Evolutionary conservation across 2,888 invertebrate genomes (phyloP).

Genomic region (Folsomia candida): DNA sequence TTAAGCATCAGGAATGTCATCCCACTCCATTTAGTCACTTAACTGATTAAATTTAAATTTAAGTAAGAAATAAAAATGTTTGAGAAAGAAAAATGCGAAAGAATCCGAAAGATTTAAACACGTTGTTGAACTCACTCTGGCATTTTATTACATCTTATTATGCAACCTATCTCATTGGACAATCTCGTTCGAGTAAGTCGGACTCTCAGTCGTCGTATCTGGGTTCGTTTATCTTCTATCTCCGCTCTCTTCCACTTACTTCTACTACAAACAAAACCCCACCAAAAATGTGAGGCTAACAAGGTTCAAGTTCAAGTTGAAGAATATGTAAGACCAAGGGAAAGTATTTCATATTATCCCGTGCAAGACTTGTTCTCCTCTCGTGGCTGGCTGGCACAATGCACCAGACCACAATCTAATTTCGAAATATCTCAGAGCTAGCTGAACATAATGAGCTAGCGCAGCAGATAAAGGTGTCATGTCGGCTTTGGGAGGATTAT

Average conservation of each 20-base stretch:
- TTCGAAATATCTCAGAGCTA: not conserved
- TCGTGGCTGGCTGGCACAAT: no score
- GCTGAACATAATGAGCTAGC: constrained; percentile 8
- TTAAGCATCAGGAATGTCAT: constrained; percentile 1
- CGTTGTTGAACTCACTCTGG: not conserved
- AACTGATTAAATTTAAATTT: constrained; percentile 8
- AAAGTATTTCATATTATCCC: no score
- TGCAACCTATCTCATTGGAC: constrained; percentile 2
- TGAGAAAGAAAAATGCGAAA: not conserved
- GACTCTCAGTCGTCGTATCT: constrained; percentile 6
- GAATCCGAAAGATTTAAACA: constrained; percentile 13
- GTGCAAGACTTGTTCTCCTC: no score
- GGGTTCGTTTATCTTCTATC: not conserved
- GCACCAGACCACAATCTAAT: constrained; percentile 1
- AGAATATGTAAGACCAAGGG: not conserved
- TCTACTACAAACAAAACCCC: not conserved
- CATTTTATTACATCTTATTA: constrained; percentile 18
- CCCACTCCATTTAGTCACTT: not conserved
- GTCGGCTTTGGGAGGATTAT: constrained; percentile 16
- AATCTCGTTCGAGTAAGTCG: not conserved
- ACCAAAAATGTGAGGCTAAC: not conserved
- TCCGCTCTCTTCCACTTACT: constrained; percentile 10
- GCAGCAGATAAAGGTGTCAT: constrained; percentile 15
- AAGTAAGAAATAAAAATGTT: constrained; percentile 8
- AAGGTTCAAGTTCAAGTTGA: not conserved